phyloP scores from a whole-genome alignment of 2,113 vertebrate species.

The Callospermophilus lateralis region DNA sequence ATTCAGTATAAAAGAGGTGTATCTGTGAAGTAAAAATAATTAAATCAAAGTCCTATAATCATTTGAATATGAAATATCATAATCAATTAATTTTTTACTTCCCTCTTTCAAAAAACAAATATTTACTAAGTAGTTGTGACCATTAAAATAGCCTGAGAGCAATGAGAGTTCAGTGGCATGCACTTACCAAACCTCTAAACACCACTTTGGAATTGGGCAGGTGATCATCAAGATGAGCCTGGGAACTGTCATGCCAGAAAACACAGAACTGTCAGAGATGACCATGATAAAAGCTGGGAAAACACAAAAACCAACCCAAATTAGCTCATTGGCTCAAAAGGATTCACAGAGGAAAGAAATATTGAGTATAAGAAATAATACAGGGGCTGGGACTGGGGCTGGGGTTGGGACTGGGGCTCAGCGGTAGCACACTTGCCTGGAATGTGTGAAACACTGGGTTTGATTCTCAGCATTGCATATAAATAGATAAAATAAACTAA shows the following conservation, averaged over 20 bases:
- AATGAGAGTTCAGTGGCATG: neutral
- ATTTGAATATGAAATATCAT: neutral
- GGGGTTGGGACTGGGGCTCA: too few relatives aligned
- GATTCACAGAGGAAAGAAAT: neutral
- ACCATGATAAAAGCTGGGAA: neutral
- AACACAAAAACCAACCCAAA: neutral
- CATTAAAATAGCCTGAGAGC: neutral
- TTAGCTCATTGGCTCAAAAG: neutral
- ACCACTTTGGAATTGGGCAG: neutral
- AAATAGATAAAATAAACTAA: too few relatives aligned
- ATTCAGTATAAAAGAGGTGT: neutral
- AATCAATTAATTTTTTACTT: constrained; percentile 3
- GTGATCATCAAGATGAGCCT: neutral
- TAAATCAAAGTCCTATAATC: neutral
- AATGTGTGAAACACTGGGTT: too few relatives aligned
- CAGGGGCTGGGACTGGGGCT: too few relatives aligned
- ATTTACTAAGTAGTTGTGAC: neutral
- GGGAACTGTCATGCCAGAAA: neutral
- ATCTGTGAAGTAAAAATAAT: neutral
- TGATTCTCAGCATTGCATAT: too few relatives aligned
- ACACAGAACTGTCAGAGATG: neutral
- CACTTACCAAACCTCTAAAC: neutral
- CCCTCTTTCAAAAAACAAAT: neutral
- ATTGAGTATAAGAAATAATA: neutral
- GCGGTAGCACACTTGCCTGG: too few relatives aligned